Conservation (phyloP, 2,888 invertebrate genomes). For the Ichneumon xanthorius region DNA sequence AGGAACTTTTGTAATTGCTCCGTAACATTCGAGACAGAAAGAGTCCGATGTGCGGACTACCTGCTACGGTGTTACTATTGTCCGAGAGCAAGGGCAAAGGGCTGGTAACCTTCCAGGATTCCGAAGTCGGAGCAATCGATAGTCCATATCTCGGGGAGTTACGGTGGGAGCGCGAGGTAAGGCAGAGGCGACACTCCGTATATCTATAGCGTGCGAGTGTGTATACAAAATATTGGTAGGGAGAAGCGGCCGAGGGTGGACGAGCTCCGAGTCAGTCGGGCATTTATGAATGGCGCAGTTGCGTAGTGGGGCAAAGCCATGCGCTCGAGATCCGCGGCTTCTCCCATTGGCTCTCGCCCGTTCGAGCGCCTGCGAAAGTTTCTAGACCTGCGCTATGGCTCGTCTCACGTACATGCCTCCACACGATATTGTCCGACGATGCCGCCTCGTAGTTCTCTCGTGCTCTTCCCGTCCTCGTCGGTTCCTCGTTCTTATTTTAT, state of each 20-base stretch:
- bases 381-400: conserved; percentile 9
- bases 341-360: conserved; percentile 17
- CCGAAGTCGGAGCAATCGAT: conserved; percentile 52
- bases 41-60: conserved; percentile 19
- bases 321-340: conserved; percentile 38
- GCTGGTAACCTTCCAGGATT: conserved; percentile 57
- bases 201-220: conserved; percentile 1
- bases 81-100: conserved; percentile 17
- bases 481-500: background rate
- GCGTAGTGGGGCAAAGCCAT: conserved; percentile 70
- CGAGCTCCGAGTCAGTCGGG: conserved; percentile 30
- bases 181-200: background rate
- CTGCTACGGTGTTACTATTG: background rate
- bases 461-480: background rate
- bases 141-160: conserved; percentile 34
- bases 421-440: background rate
- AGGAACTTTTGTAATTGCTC: background rate
- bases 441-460: background rate
- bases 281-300: conserved; percentile 81
- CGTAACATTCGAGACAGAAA: background rate
- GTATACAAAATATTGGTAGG: conserved; percentile 27
- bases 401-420: background rate
- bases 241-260: conserved; percentile 45
- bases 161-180: background rate
- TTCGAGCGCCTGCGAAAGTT: conserved; percentile 14